Base-by-base conservation (phyloP, 1,140 invertebrate genomes). In the Chrysoperla carnea region DNA sequence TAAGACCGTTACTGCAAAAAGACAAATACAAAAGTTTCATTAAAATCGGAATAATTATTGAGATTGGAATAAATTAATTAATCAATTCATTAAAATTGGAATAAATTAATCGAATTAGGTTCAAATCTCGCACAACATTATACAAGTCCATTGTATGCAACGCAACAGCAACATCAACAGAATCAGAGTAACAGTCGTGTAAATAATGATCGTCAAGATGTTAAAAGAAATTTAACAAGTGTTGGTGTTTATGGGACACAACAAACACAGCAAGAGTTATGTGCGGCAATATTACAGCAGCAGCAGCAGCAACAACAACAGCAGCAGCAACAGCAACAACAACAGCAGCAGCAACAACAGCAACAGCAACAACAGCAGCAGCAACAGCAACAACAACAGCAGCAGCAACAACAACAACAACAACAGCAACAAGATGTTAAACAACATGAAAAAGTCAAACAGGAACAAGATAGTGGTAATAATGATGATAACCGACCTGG, bases 231-330 rank as follows among this genome's bases (percentile, higher is more conserved):
- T 36, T 9, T 12, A 11, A 9, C 31, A 33, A 33, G n/a, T 33
- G 31, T 33, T 33, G n/a, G 17, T 23, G 42, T 17, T 43, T 58
- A 54, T 43, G 55, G 59, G 23, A 51, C 54, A 9, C 48, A 45
- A 31, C 56, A 58, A 41, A 55, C 56, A 40, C 44, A 58, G 8
- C 53, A 56, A 33, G 56, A 58, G 41, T 42, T 58, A 40, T 58
- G 54, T 49, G 53, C 50, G 13, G 55, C 50, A 37, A 55, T 58
- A 53, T 41, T 56, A 36, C 50, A 52, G 44, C 8, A 39, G 27
- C 38, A 39, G 11, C 8, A 39, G 38, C 8, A 39, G 37, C 50
- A 52, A 45, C 8, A 39, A 39, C 38, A 39, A 29, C 8, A 39
- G 38, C 8, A 39, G 2, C 43, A 50, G 13, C 43, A 48, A 36